Conservation (phyloP, 2,797 vertebrate genomes). For the Graptemys geographica region DNA sequence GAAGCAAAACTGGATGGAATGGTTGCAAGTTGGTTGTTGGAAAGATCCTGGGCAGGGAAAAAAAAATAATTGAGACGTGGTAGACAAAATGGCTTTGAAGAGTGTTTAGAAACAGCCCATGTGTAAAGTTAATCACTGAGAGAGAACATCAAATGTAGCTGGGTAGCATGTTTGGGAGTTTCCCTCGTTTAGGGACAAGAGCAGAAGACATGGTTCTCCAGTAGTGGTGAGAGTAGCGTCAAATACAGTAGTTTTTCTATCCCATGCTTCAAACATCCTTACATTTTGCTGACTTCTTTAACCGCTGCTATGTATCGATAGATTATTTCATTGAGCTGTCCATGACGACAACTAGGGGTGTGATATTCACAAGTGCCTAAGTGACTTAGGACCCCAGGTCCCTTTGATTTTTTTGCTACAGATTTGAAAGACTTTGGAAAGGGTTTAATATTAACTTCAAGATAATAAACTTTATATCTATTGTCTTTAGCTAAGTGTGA, state of each 20-base stretch:
- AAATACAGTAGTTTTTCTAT: not conserved
- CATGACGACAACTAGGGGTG: not conserved
- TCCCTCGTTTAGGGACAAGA: not conserved
- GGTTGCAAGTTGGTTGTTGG: conserved; percentile 82
- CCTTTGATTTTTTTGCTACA: not conserved
- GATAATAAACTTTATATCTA: not conserved
- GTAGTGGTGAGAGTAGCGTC: not conserved
- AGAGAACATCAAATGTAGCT: conserved; percentile 22
- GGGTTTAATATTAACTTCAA: not conserved
- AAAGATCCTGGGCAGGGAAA: conserved; percentile 83
- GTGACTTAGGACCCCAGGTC: not conserved
- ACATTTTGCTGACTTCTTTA: not conserved
- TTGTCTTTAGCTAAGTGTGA: not conserved
- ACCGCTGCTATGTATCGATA: not conserved
- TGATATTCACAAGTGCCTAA: not conserved
- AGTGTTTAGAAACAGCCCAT: not conserved
- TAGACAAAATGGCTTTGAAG: not conserved
- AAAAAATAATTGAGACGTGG: conserved; percentile 3
- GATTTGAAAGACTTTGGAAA: not conserved
- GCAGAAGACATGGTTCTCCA: not conserved
- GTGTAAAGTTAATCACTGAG: conserved; percentile 48
- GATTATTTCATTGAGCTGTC: not conserved
- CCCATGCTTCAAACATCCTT: not conserved
- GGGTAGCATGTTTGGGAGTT: not conserved
- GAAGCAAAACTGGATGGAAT: conserved; percentile 83